A percentile compares a stretch with the other conserved stretches of the same genome.
phyloP scores from a whole-genome alignment of 1,140 invertebrate species.

The fruit fly (Drosophila melanogaster) region Release_6_plus_ISO1_MT NT_033777.3:18448001-18448500 shows the following conservation, averaged over 20 bases:
- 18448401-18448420: constrained; percentile 72
- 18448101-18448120: constrained; percentile 76
- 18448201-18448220: constrained; percentile 1
- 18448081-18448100: constrained; percentile 50
- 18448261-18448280: constrained; percentile 72
- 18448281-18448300: constrained; percentile 74
- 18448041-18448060: constrained; percentile 36
- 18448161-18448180: constrained; percentile 72
- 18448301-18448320: constrained; percentile 56
- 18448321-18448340: constrained; percentile 12
- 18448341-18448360: constrained; percentile 54
- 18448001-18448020: background rate
- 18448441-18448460: constrained; percentile 85
- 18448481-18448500: constrained; percentile 32
- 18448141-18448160: constrained; percentile 62
- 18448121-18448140: constrained; percentile 80
- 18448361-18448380: constrained; percentile 52
- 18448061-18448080: constrained; percentile 31
- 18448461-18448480: constrained; percentile 57
- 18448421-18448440: constrained; percentile 84
- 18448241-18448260: constrained; percentile 63
- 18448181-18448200: constrained; percentile 13
- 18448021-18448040: constrained; percentile 6
- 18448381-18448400: constrained; percentile 23
- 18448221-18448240: constrained; percentile 6